Evolutionary conservation across 2,797 vertebrate species (phyloP).

Genomic region (Eulemur coronatus): DNA sequence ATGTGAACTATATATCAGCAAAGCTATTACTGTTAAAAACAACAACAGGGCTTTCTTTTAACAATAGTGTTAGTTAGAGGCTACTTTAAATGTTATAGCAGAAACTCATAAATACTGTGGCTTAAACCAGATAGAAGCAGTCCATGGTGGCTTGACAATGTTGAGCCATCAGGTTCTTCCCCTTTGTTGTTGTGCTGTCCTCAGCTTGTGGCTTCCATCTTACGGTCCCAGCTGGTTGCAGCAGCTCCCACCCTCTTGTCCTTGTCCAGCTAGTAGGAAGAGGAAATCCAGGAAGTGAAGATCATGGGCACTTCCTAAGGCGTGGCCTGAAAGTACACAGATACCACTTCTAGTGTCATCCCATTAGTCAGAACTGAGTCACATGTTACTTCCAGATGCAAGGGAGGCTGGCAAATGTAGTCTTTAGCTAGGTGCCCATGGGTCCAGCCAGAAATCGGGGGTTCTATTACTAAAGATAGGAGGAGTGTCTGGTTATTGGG

Average conservation of each 20-base stretch:
- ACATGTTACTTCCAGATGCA: not conserved
- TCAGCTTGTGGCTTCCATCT: not conserved
- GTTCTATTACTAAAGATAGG: not conserved
- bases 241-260: not conserved
- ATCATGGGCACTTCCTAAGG: not conserved
- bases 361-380: not conserved
- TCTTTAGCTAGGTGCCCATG: not conserved
- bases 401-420: slow-evolving; percentile 1
- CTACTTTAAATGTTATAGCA: not conserved
- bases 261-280: not conserved
- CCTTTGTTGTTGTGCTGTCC: not conserved
- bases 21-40: not conserved
- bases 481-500: not conserved
- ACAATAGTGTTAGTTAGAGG: not conserved
- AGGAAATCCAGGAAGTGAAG: not conserved
- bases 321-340: not conserved
- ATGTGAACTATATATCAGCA: not conserved
- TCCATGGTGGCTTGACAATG: not conserved
- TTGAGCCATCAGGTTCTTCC: not conserved
- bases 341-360: not conserved
- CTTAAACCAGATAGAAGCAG: not conserved
- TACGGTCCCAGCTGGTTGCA: not conserved
- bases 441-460: not conserved
- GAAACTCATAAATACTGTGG: not conserved
- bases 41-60: not conserved